phyloP scores from a whole-genome alignment of 2,888 invertebrate genomes.

The Xestobium rufovillosum region DNA sequence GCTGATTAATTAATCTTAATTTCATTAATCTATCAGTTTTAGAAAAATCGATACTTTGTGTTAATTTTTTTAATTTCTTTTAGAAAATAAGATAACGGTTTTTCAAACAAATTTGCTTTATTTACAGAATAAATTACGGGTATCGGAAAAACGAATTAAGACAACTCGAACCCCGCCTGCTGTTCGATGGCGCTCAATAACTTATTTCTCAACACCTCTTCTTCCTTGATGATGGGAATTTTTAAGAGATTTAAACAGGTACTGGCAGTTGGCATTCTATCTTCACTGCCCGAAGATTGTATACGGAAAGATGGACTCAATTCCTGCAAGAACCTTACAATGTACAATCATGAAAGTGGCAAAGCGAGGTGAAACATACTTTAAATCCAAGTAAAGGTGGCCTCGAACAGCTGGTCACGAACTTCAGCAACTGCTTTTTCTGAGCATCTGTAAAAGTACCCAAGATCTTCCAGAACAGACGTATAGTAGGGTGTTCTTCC shows the following conservation, averaged over 20 bases:
- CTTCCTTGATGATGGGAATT: conserved; percentile 81
- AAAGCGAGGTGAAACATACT: conserved; percentile 53
- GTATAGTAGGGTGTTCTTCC: conserved; percentile 74
- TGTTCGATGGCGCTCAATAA: conserved; percentile 90
- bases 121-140: too few relatives aligned
- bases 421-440: conserved; percentile 83
- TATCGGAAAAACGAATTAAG: conserved; percentile 58
- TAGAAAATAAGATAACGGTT: too few relatives aligned
- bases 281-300: conserved; percentile 83
- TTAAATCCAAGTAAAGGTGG: conserved; percentile 96
- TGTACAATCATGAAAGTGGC: conserved; percentile 10
- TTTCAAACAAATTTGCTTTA: too few relatives aligned
- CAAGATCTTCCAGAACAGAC: conserved; percentile 85
- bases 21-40: too few relatives aligned
- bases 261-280: conserved; percentile 91
- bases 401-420: conserved; percentile 96
- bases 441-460: conserved; percentile 75
- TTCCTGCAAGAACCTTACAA: conserved; percentile 53
- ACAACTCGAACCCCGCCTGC: conserved; percentile 93
- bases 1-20: too few relatives aligned
- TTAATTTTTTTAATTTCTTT: too few relatives aligned
- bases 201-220: conserved; percentile 70
- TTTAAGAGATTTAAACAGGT: conserved; percentile 98
- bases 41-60: too few relatives aligned
- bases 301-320: conserved; percentile 94